phyloP scores from a whole-genome alignment of 2,888 invertebrate genomes.

The Philereme transversata region DNA sequence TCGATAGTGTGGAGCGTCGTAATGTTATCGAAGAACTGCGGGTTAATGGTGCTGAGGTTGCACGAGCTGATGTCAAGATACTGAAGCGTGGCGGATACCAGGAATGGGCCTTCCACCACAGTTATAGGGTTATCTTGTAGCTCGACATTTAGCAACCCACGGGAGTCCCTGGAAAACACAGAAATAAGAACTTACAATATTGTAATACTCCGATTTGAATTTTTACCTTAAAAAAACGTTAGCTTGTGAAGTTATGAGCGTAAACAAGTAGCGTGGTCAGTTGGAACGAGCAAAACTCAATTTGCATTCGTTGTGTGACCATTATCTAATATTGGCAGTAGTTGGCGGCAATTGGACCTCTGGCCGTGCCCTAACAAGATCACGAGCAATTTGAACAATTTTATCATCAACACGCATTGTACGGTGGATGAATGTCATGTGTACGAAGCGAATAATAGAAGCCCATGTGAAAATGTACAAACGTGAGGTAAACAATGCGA shows the following conservation, averaged over 20 bases:
- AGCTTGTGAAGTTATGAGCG: slow-evolving; percentile 23
- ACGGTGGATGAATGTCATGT: slow-evolving; percentile 51
- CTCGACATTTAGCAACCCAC: slow-evolving; percentile 87
- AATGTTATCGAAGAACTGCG: slow-evolving; percentile 87
- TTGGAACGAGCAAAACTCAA: slow-evolving; percentile 62
- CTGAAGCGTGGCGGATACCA: slow-evolving; percentile 86
- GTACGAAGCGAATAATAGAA: slow-evolving; percentile 51
- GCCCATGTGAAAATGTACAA: slow-evolving; percentile 53
- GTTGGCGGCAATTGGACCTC: slow-evolving; percentile 65
- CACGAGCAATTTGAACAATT: slow-evolving; percentile 77
- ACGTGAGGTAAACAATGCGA: slow-evolving; percentile 46
- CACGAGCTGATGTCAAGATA: slow-evolving; percentile 88
- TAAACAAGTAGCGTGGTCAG: slow-evolving; percentile 45
- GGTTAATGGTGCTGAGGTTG: slow-evolving; percentile 83
- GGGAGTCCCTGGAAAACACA: slow-evolving; percentile 83
- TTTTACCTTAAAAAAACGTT: slow-evolving; percentile 1
- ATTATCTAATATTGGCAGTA: slow-evolving; percentile 79
- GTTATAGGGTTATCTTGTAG: slow-evolving; percentile 87
- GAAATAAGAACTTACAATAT: slow-evolving; percentile 1
- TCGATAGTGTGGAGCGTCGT: slow-evolving; percentile 88
- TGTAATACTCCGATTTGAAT: slow-evolving; percentile 4
- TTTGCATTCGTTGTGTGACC: slow-evolving; percentile 74
- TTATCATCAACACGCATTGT: slow-evolving; percentile 69
- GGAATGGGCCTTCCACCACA: slow-evolving; percentile 85
- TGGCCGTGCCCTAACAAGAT: slow-evolving; percentile 63